A percentile compares a stretch with the other conserved stretches of the same genome.
Evolutionary conservation across 2,888 invertebrate genomes (phyloP).

Genomic region (Agrochola lota): DNA sequence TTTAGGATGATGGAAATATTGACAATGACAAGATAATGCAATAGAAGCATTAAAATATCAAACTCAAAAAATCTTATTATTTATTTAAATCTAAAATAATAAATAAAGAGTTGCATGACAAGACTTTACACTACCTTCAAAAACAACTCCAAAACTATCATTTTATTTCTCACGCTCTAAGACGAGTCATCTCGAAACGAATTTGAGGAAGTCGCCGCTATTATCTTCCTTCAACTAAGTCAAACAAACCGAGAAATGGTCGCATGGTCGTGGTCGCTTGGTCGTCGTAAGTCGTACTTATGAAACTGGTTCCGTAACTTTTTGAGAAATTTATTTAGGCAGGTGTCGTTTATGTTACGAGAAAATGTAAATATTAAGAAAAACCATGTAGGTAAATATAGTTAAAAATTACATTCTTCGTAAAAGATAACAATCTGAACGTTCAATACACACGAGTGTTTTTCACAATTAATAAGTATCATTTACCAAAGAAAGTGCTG

Average conservation of each 20-base stretch:
- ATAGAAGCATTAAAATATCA: neutral
- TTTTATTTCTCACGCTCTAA: conserved; percentile 85
- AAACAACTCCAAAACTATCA: conserved; percentile 74
- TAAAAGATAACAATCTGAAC: conserved; percentile 13
- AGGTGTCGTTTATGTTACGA: conserved; percentile 58
- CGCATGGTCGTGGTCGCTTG: conserved; percentile 47
- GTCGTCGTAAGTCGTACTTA: conserved; percentile 30
- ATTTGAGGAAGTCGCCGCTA: conserved; percentile 86
- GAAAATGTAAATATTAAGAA: conserved; percentile 52
- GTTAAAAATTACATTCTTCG: conserved; percentile 28
- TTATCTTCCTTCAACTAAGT: conserved; percentile 85
- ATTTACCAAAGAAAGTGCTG: neutral
- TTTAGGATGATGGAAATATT: neutral
- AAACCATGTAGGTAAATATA: conserved; percentile 41
- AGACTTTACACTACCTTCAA: conserved; percentile 59
- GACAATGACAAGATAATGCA: neutral
- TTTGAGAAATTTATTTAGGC: conserved; percentile 59
- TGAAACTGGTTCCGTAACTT: conserved; percentile 68
- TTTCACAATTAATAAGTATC: neutral
- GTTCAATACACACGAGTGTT: neutral
- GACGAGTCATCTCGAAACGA: conserved; percentile 85
- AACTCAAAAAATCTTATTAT: neutral
- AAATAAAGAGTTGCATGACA: conserved; percentile 33
- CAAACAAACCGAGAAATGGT: conserved; percentile 79
- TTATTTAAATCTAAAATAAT: conserved; percentile 13